phyloP scores from a whole-genome alignment of 2,888 invertebrate genomes.

The Axea sp. region DNA sequence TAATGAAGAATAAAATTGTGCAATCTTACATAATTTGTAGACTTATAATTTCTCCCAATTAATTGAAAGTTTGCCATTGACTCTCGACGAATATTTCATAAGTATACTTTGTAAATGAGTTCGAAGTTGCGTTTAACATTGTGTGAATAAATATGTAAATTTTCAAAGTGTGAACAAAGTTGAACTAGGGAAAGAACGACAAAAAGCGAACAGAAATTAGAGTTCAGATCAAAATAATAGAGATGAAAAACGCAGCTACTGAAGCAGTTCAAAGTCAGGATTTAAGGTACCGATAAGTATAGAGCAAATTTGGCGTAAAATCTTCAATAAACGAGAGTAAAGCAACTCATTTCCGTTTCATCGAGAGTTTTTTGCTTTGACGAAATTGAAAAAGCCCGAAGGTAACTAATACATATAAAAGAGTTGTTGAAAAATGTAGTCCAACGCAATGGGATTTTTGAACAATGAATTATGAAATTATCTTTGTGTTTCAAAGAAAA shows the following conservation, averaged over 20 bases:
- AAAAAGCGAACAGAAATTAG: slow-evolving; percentile 45
- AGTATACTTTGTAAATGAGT: slow-evolving; percentile 26
- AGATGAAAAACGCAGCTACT: slow-evolving; percentile 37
- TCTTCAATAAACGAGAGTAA: slow-evolving; percentile 73
- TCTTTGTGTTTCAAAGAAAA: slow-evolving; percentile 15
- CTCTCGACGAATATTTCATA: neutral
- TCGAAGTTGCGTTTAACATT: slow-evolving; percentile 24
- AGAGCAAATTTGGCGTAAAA: slow-evolving; percentile 72
- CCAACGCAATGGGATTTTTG: slow-evolving; percentile 23
- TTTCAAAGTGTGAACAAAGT: slow-evolving; percentile 40
- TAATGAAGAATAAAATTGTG: too few species aligned
- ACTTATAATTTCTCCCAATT: too few species aligned
- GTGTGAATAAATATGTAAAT: slow-evolving; percentile 42
- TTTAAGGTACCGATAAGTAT: slow-evolving; percentile 56
- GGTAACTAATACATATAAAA: slow-evolving; percentile 28
- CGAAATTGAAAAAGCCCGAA: slow-evolving; percentile 65
- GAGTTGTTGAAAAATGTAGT: slow-evolving; percentile 21
- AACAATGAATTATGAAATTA: slow-evolving; percentile 40
- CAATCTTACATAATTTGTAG: too few species aligned
- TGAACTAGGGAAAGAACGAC: slow-evolving; percentile 4
- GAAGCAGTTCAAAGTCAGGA: slow-evolving; percentile 41
- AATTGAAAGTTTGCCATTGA: too few species aligned
- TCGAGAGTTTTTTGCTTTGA: slow-evolving; percentile 61
- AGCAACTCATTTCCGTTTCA: slow-evolving; percentile 75
- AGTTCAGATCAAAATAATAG: slow-evolving; percentile 46